Evolutionary conservation across 2,888 invertebrate genomes (phyloP).

Genomic region (Julus scanicus): DNA sequence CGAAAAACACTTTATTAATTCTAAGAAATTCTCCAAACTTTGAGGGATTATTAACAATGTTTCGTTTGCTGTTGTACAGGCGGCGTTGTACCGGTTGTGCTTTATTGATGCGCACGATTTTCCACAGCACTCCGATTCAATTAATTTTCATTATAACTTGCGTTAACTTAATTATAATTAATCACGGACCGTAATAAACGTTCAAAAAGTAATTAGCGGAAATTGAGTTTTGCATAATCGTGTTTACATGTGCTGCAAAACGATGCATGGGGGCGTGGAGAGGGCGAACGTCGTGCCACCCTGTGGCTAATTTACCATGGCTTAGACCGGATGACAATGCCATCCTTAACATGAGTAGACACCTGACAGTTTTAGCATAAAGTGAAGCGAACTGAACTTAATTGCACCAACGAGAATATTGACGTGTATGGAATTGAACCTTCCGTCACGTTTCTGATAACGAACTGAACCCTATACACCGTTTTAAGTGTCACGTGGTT

Average conservation of each 20-base stretch:
- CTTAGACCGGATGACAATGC: not conserved
- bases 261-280: not conserved
- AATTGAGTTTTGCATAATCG: slow-evolving; percentile 19
- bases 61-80: no score
- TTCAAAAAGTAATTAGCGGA: slow-evolving; percentile 19
- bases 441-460: not conserved
- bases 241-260: not conserved
- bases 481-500: no score
- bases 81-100: no score
- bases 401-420: not conserved
- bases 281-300: not conserved
- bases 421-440: not conserved
- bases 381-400: not conserved
- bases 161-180: slow-evolving; percentile 19
- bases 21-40: not conserved
- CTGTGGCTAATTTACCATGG: not conserved
- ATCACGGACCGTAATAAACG: slow-evolving; percentile 19
- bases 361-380: not conserved
- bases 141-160: not conserved
- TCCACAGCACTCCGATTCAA: not conserved
- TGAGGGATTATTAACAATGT: not conserved
- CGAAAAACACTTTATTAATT: not conserved
- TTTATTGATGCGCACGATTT: not conserved
- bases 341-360: not conserved
- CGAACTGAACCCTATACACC: no score